A percentile compares a stretch with the other conserved stretches of the same genome.
phyloP scores from a whole-genome alignment of 2,113 vertebrate genomes.

The Dromaius novaehollandiae region DNA sequence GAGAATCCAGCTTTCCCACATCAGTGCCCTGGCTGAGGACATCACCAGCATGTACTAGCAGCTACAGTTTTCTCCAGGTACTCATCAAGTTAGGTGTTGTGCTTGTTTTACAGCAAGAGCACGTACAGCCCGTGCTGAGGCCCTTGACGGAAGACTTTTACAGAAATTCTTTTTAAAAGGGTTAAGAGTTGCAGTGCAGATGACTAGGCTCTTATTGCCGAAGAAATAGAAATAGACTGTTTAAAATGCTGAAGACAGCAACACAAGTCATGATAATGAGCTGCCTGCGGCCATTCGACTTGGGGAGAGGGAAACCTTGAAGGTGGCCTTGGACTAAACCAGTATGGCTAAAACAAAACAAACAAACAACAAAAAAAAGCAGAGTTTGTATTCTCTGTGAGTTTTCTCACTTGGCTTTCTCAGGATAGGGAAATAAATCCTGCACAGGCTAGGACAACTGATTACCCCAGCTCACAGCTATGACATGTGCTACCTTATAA shows the following conservation, averaged over 20 bases:
- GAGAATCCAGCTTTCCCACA: not conserved
- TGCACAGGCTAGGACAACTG: not conserved
- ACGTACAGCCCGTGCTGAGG: conserved; percentile 20
- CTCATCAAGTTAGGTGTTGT: not conserved
- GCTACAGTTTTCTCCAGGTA: not conserved
- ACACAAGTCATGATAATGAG: conserved; percentile 53
- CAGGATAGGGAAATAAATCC: conserved; percentile 29
- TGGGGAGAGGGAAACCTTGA: conserved; percentile 21
- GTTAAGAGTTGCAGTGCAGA: conserved; percentile 17
- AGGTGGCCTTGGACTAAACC: conserved; percentile 57
- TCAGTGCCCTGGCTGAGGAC: not conserved
- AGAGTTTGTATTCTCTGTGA: not conserved
- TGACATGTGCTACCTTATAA: not conserved
- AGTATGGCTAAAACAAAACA: conserved; percentile 40
- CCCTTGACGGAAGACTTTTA: conserved; percentile 11
- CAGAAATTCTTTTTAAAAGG: conserved; percentile 54
- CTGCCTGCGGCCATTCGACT: conserved; percentile 38
- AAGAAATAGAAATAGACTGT: conserved; percentile 48
- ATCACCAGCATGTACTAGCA: not conserved
- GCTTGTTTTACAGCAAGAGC: conserved; percentile 44
- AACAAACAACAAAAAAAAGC: not conserved
- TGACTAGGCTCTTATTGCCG: conserved; percentile 44
- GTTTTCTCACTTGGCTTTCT: not conserved
- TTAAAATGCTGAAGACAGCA: conserved; percentile 60
- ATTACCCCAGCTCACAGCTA: not conserved